Conservation (phyloP, 2,797 vertebrate genomes). For the Malurus splendens region DNA sequence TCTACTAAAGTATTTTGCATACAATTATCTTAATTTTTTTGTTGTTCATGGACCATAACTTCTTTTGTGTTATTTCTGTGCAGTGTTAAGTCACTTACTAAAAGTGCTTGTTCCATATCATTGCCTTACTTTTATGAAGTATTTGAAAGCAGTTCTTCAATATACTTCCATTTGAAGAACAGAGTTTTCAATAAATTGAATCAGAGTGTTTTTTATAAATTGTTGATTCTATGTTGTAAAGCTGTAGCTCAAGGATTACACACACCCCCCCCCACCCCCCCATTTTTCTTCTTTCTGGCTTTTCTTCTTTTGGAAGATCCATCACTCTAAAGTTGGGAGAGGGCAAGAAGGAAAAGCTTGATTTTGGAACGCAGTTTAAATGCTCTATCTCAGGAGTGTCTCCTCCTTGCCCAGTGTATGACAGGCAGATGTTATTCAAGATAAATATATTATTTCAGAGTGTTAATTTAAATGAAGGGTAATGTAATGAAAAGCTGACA, state of each 20-base stretch:
- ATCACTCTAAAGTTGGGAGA: background rate
- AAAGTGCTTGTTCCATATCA: background rate
- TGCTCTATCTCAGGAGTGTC: background rate
- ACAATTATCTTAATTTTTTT: background rate
- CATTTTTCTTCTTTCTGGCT: background rate
- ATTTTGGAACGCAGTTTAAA: background rate
- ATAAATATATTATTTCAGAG: background rate
- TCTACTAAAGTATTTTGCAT: background rate
- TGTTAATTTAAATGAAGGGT: background rate
- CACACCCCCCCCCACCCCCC: fast-evolving
- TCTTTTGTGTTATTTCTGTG: background rate
- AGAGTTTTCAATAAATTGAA: background rate
- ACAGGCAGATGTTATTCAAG: background rate
- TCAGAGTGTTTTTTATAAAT: background rate
- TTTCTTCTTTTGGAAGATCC: background rate
- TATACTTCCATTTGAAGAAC: background rate
- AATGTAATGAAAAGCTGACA: background rate
- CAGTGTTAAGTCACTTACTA: background rate
- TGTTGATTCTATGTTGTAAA: background rate
- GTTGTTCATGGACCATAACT: background rate
- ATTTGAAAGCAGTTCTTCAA: background rate
- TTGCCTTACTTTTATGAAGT: background rate
- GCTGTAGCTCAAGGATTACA: background rate
- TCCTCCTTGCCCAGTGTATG: background rate
- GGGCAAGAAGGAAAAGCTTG: background rate